phyloP scores from a whole-genome alignment of 1,140 invertebrate species.

The Lepidotrigona ventralis region DNA sequence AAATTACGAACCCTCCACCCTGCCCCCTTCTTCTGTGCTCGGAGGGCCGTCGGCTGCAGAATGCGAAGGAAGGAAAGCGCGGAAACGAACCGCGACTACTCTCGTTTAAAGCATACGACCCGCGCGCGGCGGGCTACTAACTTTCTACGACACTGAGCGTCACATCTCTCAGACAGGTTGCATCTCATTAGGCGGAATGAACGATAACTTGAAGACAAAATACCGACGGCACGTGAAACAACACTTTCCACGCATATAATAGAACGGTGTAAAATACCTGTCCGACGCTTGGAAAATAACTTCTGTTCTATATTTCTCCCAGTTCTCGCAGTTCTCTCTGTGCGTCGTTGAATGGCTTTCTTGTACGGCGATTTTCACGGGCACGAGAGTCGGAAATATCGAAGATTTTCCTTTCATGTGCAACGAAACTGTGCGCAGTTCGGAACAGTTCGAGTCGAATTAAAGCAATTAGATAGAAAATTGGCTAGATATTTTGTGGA shows the following conservation, averaged over 20 bases:
- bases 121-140: neutral
- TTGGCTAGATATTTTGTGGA: too few relatives aligned
- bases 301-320: too few relatives aligned
- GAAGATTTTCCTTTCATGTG: too few relatives aligned
- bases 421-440: too few relatives aligned
- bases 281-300: neutral
- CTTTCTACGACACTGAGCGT: conserved; percentile 4
- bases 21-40: neutral
- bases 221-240: neutral
- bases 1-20: conserved; percentile 33
- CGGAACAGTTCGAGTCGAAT: too few relatives aligned
- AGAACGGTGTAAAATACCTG: neutral
- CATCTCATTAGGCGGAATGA: conserved; percentile 43
- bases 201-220: conserved; percentile 38
- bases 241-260: neutral
- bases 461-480: too few relatives aligned
- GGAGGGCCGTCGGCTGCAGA: conserved; percentile 16
- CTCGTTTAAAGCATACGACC: conserved; percentile 48
- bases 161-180: conserved; percentile 36
- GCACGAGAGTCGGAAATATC: too few relatives aligned
- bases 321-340: too few relatives aligned
- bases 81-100: conserved; percentile 48
- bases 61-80: conserved; percentile 30
- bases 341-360: neutral
- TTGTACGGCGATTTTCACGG: neutral